phyloP scores from a whole-genome alignment of 2,888 invertebrate species.

The Zonitis immaculata region DNA sequence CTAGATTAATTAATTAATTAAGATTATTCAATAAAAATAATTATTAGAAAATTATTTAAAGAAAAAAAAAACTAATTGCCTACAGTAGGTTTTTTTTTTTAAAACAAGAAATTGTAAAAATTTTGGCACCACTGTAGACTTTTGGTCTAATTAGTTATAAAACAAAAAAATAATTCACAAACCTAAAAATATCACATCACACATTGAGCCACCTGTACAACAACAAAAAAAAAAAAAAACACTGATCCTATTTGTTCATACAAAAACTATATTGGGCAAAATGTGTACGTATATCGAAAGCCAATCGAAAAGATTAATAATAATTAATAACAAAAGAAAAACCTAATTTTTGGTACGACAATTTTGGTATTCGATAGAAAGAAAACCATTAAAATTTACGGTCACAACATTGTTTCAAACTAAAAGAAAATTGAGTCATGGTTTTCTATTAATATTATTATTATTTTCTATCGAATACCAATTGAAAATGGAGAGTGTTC shows the following conservation, averaged over 20 bases:
- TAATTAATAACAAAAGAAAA: slow-evolving; percentile 6
- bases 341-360: background rate
- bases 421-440: background rate
- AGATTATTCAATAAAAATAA: slow-evolving; percentile 35
- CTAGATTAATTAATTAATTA: slow-evolving; percentile 16
- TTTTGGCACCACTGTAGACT: slow-evolving; percentile 42
- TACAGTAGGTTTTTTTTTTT: slow-evolving; percentile 36
- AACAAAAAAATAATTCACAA: slow-evolving; percentile 40
- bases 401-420: background rate
- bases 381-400: background rate
- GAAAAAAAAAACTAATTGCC: slow-evolving; percentile 26
- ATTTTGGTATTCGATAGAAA: slow-evolving; percentile 2
- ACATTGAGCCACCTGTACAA: slow-evolving; percentile 49
- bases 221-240: no score
- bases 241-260: slow-evolving; percentile 19
- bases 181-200: slow-evolving; percentile 51
- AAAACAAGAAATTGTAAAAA: slow-evolving; percentile 11
- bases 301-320: slow-evolving; percentile 9
- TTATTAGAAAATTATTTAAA: slow-evolving; percentile 34
- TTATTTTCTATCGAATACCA: background rate
- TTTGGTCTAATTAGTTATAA: slow-evolving; percentile 12
- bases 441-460: background rate
- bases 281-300: slow-evolving; percentile 40
- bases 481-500: no score
- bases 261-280: slow-evolving; percentile 36